Percentiles rank a stretch among this genome's conserved stretches.
Evolutionary conservation across 2,797 vertebrate genomes (phyloP).

Genomic region (Chloroceryle amazona): DNA sequence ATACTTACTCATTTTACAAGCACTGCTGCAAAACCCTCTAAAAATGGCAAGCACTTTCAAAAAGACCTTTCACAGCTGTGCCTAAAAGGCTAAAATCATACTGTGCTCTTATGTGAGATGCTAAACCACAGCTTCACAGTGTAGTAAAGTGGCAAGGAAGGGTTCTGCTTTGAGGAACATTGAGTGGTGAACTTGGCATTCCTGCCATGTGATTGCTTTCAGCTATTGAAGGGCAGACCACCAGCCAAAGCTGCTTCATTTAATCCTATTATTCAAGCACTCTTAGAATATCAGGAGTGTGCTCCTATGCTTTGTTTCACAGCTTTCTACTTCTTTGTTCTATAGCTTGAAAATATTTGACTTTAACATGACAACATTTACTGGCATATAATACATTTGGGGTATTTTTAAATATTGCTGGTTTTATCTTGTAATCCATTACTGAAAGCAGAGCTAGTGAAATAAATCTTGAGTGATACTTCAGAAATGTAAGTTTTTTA

Average conservation of each 20-base stretch:
- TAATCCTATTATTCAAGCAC: background rate
- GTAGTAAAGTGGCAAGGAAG: background rate
- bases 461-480: background rate
- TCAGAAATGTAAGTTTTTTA: background rate
- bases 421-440: background rate
- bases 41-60: background rate
- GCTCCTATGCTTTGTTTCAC: background rate
- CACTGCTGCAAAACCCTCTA: background rate
- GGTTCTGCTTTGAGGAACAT: background rate
- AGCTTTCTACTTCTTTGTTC: background rate
- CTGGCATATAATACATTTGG: background rate
- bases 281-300: background rate
- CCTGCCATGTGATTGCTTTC: background rate
- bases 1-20: background rate
- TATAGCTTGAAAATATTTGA: background rate
- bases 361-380: background rate
- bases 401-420: background rate
- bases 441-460: background rate
- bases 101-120: background rate
- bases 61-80: background rate
- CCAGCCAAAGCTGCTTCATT: background rate
- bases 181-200: background rate
- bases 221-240: fast-evolving
- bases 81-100: background rate
- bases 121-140: background rate